Conservation (phyloP, 2,888 invertebrate genomes). For the Campoplex capitator region DNA sequence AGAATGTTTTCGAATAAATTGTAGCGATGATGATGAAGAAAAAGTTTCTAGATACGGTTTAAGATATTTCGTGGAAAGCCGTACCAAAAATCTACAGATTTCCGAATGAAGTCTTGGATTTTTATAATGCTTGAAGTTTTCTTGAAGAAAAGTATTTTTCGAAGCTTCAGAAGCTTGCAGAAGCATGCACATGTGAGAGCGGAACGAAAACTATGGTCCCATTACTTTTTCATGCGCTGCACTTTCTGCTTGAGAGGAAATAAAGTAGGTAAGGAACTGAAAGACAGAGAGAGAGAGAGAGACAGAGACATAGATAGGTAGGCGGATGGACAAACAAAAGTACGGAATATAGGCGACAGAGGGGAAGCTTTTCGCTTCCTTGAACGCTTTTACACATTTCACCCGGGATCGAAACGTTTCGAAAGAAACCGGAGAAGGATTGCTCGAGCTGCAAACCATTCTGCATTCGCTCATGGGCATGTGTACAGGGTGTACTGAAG, state of each 20-base stretch:
- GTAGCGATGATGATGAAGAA: not conserved
- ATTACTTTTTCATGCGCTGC: slow-evolving; percentile 5
- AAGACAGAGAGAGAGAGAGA: not conserved
- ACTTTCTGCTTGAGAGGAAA: slow-evolving; percentile 11
- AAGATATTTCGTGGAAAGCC: not conserved
- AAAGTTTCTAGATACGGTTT: not conserved
- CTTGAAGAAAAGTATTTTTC: not conserved
- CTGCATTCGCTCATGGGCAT: not conserved
- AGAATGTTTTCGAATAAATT: not conserved
- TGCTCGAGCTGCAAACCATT: not conserved
- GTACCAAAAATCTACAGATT: not conserved
- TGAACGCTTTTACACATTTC: slow-evolving; percentile 22
- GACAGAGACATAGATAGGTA: not conserved
- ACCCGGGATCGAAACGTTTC: slow-evolving; percentile 10
- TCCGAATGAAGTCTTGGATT: not conserved
- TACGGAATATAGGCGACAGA: not conserved
- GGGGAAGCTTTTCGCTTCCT: slow-evolving; percentile 7
- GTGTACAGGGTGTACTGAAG: not conserved
- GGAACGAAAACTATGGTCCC: not conserved
- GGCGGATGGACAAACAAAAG: not conserved
- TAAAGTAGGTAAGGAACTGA: slow-evolving; percentile 21
- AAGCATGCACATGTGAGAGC: not conserved
- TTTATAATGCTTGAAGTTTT: not conserved
- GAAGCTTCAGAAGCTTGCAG: slow-evolving; percentile 7
- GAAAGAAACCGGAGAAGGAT: slow-evolving; percentile 20